Evolutionary conservation across 2,888 invertebrate genomes (phyloP), one percentile per base, ranked within the genome.

Genomic region (Serripes groenlandicus): DNA sequence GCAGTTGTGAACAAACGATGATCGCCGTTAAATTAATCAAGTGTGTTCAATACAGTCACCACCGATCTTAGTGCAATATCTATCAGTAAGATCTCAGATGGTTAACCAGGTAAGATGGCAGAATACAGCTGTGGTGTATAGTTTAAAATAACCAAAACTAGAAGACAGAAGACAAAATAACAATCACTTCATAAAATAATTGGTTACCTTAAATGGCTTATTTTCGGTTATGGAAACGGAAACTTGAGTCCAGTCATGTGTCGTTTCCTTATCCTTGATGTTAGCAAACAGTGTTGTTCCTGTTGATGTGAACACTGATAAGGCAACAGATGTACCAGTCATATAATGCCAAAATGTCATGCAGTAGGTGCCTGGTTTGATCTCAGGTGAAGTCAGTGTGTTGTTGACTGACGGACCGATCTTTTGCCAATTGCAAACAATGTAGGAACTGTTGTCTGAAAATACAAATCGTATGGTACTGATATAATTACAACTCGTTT

Each of bases 271-370:
- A 35, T 66, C 66, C n/a, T 23, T 66, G 7, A 66, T 66, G 26
- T 66, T 66, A 4, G 66, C 66, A 26, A 66, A 66, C 42, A 66
- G 26, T 15, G 66, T n/a, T 28, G 9, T 23, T 1, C 66, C 66
- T 0, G 42, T 23, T 7, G 66, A 42, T 26, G 66, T 42, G 42
- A 42, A 66, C 42, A 66, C 66, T 23, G 66, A 66, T 0, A 66
- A 28, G 1, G 42, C 66, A 3, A 66, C 66, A 4, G 35, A 35
- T 21, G 35, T 26, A 23, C 66, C 66, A 5, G 66, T 66, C 2
- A 66, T n/a, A 28, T 42, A 66, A 42, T 66, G 42, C 66, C 66
- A 66, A 42, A 66, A 66, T 23, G 42, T 66, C 42, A 66, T 18
- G 28, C 66, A 66, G 26, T 66, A 66, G 42, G 66, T 66, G n/a